Conservation (phyloP, 2,888 invertebrate species). For the Allolobophora icterica region DNA sequence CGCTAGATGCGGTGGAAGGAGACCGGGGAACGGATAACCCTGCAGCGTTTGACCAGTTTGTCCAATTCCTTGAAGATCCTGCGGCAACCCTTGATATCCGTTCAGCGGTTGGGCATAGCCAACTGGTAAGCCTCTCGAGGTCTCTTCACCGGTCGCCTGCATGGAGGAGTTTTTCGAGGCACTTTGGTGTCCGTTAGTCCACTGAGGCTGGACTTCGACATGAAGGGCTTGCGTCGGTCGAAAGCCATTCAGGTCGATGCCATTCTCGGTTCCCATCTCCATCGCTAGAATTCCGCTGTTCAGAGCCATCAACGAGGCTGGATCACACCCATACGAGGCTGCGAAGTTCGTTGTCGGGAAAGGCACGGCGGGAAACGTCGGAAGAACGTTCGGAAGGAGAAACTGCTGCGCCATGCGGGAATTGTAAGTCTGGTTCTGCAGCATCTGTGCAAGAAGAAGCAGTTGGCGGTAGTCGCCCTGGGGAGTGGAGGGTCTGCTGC, state of each 20-base stretch:
- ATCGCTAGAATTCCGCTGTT: not conserved
- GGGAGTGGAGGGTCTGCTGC: not conserved
- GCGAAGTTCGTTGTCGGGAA: not conserved
- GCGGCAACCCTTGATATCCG: not conserved
- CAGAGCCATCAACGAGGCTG: conserved; percentile 2
- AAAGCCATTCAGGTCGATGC: not conserved
- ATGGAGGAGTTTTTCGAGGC: not conserved
- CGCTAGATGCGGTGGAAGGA: not conserved
- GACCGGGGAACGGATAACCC: conserved; percentile 17
- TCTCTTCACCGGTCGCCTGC: not conserved
- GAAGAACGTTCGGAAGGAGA: not conserved
- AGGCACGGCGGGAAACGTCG: not conserved
- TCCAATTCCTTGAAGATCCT: not conserved
- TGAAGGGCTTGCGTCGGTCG: not conserved
- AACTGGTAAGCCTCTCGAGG: not conserved
- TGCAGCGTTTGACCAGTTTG: not conserved
- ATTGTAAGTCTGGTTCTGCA: not conserved
- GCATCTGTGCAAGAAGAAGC: not conserved
- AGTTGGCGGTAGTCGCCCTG: not conserved
- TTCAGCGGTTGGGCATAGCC: not conserved
- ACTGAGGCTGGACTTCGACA: not conserved
- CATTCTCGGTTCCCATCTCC: not conserved
- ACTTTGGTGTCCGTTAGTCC: not conserved
- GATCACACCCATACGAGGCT: not conserved
- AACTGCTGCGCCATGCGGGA: not conserved